Evolutionary conservation across 2,797 vertebrate species (phyloP).

Genomic region (Gobio occitaniae): DNA sequence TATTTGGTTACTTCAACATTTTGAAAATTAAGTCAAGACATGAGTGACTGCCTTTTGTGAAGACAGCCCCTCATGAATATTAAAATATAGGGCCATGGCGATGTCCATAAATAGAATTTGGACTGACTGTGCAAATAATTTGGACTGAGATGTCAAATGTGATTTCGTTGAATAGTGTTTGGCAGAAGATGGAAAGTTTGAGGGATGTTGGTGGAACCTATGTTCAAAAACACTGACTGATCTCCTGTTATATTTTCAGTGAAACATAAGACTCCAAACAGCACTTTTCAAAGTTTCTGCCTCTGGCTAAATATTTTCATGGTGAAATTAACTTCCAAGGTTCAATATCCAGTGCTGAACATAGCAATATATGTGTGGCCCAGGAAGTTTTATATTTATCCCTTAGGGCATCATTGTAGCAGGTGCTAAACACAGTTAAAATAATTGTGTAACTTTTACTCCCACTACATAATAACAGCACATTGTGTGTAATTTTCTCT

Average conservation of each 20-base stretch:
- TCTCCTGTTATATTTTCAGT: neutral
- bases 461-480: conserved; percentile 19
- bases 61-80: conserved; percentile 50
- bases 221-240: conserved; percentile 13
- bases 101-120: conserved; percentile 33
- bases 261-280: neutral
- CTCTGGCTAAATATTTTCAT: conserved; percentile 1
- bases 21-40: conserved; percentile 31
- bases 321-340: conserved; percentile 9
- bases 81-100: conserved; percentile 29
- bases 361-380: neutral
- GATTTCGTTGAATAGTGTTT: conserved; percentile 45
- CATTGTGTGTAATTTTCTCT: conserved; percentile 39
- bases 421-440: conserved; percentile 31
- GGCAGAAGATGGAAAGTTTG: conserved; percentile 21
- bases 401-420: conserved; percentile 1
- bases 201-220: conserved; percentile 39
- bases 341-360: conserved; percentile 34
- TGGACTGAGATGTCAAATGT: conserved; percentile 58
- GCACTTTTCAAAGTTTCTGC: neutral
- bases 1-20: neutral
- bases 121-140: conserved; percentile 57
- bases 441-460: conserved; percentile 33
- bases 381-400: conserved; percentile 18
- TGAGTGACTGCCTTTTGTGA: conserved; percentile 28